Percentiles rank a stretch among this genome's conserved stretches.
Evolutionary conservation across 2,113 vertebrate genomes (phyloP).

Genomic region (Neodontobutis hainanensis): DNA sequence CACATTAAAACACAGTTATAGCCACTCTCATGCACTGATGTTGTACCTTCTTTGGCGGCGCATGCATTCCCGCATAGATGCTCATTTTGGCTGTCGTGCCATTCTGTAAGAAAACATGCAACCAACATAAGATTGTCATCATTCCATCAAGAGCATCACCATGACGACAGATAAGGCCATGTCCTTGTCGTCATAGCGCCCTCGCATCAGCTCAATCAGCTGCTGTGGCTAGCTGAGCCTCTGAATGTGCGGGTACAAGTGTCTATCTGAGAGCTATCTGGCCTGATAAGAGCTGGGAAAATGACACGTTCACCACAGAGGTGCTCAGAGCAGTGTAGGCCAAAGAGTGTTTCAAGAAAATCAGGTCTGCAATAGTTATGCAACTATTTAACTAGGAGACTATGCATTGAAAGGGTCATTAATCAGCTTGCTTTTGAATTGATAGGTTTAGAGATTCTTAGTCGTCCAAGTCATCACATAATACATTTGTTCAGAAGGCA

Average conservation of each 20-base stretch:
- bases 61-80: slow-evolving; percentile 31
- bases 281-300: slow-evolving; percentile 56
- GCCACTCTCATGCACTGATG: not conserved
- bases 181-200: slow-evolving; percentile 63
- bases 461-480: no score
- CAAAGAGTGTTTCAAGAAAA: slow-evolving; percentile 9
- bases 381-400: no score
- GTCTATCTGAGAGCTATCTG: slow-evolving; percentile 56
- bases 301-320: slow-evolving; percentile 29
- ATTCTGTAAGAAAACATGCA: slow-evolving; percentile 31
- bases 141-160: slow-evolving; percentile 67
- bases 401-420: no score
- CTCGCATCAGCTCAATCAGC: slow-evolving; percentile 57
- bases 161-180: slow-evolving; percentile 72
- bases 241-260: slow-evolving; percentile 52
- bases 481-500: no score
- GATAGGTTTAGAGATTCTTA: no score
- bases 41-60: not conserved
- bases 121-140: slow-evolving; percentile 65
- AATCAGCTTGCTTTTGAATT: no score
- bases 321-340: slow-evolving; percentile 15
- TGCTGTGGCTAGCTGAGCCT: slow-evolving; percentile 59
- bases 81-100: slow-evolving; percentile 14
- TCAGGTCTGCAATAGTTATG: no score
- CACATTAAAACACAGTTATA: not conserved